These are phyloP conservation scores for Maccullochella peelii DNA, from an alignment of 2,113 vertebrate species.

Conservation along the genomic window DNA sequence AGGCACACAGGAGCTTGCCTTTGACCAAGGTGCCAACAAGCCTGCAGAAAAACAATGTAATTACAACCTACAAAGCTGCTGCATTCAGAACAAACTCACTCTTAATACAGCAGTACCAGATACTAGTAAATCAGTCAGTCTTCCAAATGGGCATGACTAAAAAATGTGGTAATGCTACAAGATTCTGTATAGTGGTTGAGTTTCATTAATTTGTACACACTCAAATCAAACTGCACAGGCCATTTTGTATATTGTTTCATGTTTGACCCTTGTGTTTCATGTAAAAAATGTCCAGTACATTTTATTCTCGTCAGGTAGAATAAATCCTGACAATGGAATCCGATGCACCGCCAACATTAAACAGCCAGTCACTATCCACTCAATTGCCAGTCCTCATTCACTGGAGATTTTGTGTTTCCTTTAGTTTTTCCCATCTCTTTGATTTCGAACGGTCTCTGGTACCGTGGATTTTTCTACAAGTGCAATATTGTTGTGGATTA, in stretches of 20 bases:
- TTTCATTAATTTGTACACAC: conserved; percentile 5
- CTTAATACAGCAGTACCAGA: conserved; percentile 19
- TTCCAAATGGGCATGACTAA: conserved; percentile 23
- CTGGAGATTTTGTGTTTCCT: neutral
- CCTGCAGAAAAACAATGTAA: conserved; percentile 73
- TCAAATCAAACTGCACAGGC: neutral
- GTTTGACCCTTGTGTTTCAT: neutral
- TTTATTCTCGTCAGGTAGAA: neutral
- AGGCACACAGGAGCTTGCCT: conserved; percentile 68
- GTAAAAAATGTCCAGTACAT: neutral
- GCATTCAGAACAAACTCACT: conserved; percentile 44
- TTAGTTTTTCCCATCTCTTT: conserved; percentile 9
- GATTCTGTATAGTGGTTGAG: neutral
- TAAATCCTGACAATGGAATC: too few relatives aligned
- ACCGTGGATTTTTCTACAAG: conserved; percentile 50
- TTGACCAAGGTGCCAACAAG: conserved; percentile 75
- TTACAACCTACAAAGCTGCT: conserved; percentile 66
- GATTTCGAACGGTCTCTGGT: conserved; percentile 31
- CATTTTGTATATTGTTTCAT: conserved; percentile 6
- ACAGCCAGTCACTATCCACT: neutral
- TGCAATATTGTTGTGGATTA: conserved; percentile 67
- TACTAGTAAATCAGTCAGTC: conserved; percentile 8
- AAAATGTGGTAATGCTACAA: conserved; percentile 11
- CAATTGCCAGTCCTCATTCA: conserved; percentile 5
- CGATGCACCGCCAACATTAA: conserved; percentile 13